phyloP scores from a whole-genome alignment of 2,888 invertebrate genomes.

The Griposia aprilina region DNA sequence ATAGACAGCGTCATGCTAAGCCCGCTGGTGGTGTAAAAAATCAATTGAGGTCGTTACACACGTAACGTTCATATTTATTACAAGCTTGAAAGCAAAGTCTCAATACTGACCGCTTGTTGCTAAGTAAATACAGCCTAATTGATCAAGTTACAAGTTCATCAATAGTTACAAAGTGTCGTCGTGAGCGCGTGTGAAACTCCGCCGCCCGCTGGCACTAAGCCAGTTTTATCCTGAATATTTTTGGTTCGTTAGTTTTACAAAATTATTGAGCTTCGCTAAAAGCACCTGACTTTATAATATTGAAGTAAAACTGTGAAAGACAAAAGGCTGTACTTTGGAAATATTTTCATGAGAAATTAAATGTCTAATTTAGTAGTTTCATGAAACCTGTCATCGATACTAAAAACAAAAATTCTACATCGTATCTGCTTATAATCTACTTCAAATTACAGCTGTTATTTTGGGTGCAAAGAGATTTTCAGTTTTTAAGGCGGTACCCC shows the following conservation, averaged over 20 bases:
- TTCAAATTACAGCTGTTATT: not conserved
- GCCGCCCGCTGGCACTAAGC: constrained; percentile 55
- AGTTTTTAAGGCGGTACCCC: no score
- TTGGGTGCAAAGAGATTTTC: not conserved
- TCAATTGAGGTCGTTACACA: not conserved
- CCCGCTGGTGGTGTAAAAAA: not conserved
- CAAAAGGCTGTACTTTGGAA: not conserved
- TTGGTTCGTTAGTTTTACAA: constrained; percentile 56
- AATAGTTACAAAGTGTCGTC: constrained; percentile 49
- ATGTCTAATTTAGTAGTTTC: not conserved
- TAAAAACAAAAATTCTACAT: not conserved
- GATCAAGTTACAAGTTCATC: constrained; percentile 61
- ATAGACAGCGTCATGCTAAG: no score
- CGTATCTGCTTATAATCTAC: not conserved
- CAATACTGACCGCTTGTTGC: constrained; percentile 10
- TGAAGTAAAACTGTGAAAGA: constrained; percentile 7
- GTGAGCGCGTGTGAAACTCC: constrained; percentile 52
- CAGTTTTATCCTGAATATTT: constrained; percentile 58
- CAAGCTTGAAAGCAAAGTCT: not conserved
- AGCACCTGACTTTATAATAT: constrained; percentile 45
- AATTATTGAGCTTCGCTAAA: constrained; percentile 51
- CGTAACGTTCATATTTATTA: not conserved
- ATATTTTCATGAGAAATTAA: not conserved
- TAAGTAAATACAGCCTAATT: constrained; percentile 47
- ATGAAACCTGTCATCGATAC: not conserved